Base-by-base conservation (phyloP, 2,113 vertebrate species). In the Chamaetylas fuelleborni region DNA sequence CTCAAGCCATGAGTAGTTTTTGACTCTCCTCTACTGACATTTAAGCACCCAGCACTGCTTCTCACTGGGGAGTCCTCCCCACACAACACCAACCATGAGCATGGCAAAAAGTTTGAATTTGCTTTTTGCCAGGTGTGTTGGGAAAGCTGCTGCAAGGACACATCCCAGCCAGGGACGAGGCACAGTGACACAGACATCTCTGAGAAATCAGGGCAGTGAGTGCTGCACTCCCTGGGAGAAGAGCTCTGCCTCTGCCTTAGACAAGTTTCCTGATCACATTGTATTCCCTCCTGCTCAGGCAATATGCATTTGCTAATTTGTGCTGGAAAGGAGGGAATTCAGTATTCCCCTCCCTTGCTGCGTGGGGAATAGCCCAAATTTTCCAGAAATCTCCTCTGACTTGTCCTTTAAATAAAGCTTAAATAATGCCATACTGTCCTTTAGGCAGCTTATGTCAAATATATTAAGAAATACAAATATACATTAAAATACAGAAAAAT, bases 121-220 rank as follows among this genome's bases (percentile, higher is more conserved):
- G n/a, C 15, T 50, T 34, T 71, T 43, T 53, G 23, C 43, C 4
- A 0, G 16, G 17, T 1, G 3, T 45, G 28, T 4, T 47, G 58
- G 34, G 48, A 40, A 53, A 86, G 36, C 22, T 72, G 80, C 48
- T 69, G 12, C 54, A 40, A 48, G 51, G 38, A 17, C 53, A 51
- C 8, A 9, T 65, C 9, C 24, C 61, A n/a, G 70, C 0, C 0
- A 79, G 56, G 25, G 38, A 34, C 5, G 19, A 5, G 54, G 19
- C 58, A 51, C n/a, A 8, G 71, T 6, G 47, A 25, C 38, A 57
- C 34, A 50, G 34, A 47, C 11, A 0, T 2, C 70, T 43, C 81
- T 0, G 0, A 43, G 42, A 77, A 87, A 85, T 19, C 2, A 6
- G 87, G 66, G 43, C 19, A 2, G 38, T 0, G 0, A 81, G 43